These are phyloP conservation scores for Cardiocondyla obscurior DNA, from an alignment of 1,140 invertebrate genomes.

Conservation along the genomic window DNA sequence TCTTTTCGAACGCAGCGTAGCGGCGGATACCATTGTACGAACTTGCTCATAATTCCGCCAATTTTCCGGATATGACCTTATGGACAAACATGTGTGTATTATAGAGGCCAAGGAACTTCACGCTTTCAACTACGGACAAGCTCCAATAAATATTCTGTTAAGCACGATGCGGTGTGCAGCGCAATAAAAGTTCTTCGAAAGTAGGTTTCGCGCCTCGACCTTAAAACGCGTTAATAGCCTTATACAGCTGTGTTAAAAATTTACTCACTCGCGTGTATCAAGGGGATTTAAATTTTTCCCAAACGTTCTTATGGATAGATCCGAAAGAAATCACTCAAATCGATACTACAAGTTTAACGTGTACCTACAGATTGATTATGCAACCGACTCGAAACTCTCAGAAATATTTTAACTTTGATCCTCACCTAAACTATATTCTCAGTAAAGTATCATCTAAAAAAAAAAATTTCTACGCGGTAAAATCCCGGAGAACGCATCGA, in stretches of 20 bases:
- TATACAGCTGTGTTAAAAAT: not conserved
- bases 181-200: slow-evolving; percentile 25
- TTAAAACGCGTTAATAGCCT: slow-evolving; percentile 4
- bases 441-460: not conserved
- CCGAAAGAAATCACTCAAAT: slow-evolving; percentile 27
- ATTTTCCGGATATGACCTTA: slow-evolving; percentile 43
- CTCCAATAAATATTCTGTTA: slow-evolving; percentile 52
- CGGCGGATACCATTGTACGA: not conserved
- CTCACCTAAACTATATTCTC: not conserved
- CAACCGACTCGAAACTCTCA: not conserved
- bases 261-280: not conserved
- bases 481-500: not conserved
- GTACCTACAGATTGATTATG: not conserved
- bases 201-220: slow-evolving; percentile 12
- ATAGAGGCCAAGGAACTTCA: slow-evolving; percentile 14
- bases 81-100: not conserved
- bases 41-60: slow-evolving; percentile 8
- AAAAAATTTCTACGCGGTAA: not conserved
- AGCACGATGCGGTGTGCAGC: not conserved
- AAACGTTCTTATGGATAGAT: slow-evolving; percentile 1
- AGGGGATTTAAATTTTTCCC: not conserved
- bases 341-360: slow-evolving; percentile 32
- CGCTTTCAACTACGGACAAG: slow-evolving; percentile 46
- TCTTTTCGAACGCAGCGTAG: not conserved
- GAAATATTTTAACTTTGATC: not conserved